Conservation (phyloP, 2,888 invertebrate genomes). For the Eupeodes luniger region DNA sequence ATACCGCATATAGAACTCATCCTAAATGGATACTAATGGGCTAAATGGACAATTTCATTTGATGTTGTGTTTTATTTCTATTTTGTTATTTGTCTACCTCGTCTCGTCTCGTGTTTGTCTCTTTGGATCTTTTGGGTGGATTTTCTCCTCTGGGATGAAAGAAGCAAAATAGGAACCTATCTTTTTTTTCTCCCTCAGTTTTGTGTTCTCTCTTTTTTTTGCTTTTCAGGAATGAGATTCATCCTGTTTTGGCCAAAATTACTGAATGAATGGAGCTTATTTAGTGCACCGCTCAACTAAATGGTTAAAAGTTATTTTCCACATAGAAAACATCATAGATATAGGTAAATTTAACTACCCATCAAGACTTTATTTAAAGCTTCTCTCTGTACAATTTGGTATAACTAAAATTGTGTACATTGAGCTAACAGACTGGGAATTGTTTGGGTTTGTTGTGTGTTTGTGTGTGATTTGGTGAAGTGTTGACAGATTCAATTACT, state of each 20-base stretch:
- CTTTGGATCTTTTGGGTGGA: slow-evolving; percentile 5
- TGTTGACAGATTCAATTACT: slow-evolving; percentile 62
- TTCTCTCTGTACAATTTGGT: background rate
- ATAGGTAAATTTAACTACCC: background rate
- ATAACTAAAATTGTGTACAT: slow-evolving; percentile 30
- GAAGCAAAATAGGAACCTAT: background rate
- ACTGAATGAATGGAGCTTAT: slow-evolving; percentile 55
- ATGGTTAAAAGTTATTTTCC: slow-evolving; percentile 31
- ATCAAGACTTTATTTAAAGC: slow-evolving; percentile 31
- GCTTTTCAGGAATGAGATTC: background rate
- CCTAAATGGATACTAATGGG: slow-evolving; percentile 74
- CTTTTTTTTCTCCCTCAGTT: background rate
- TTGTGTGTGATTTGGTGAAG: slow-evolving; percentile 33
- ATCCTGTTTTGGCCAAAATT: slow-evolving; percentile 14
- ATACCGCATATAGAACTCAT: slow-evolving; percentile 57
- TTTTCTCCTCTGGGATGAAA: background rate
- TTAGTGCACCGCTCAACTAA: slow-evolving; percentile 54
- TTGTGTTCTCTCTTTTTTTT: background rate
- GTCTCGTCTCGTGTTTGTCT: background rate
- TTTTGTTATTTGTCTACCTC: slow-evolving; percentile 23
- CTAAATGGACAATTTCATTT: slow-evolving; percentile 75
- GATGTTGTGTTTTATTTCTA: slow-evolving; percentile 70
- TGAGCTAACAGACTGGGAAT: background rate
- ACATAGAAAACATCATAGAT: background rate
- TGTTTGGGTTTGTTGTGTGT: slow-evolving; percentile 3